These are phyloP conservation scores for Ephydatia muelleri DNA, from an alignment of 37 sponge, comb jelly and placozoan species.

Conservation along the genomic window DNA sequence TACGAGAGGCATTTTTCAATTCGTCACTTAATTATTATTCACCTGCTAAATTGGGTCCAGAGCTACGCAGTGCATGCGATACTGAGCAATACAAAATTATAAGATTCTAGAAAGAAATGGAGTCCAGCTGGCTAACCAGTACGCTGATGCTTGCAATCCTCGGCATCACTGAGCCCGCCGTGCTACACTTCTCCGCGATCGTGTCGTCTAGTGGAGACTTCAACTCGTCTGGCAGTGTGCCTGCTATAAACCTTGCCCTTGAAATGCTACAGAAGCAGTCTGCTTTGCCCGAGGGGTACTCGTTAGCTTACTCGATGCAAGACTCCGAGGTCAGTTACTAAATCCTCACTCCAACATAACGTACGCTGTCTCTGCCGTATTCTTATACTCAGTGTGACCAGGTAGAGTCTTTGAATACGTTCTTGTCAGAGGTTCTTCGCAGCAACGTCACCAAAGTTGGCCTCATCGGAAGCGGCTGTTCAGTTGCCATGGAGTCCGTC, in stretches of 20 bases:
- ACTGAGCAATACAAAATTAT: too few relatives aligned
- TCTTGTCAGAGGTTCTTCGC: background rate
- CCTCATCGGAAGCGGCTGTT: background rate
- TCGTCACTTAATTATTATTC: too few relatives aligned
- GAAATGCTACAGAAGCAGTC: background rate
- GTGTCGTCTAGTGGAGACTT: slow-evolving; percentile 9
- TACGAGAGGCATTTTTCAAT: too few relatives aligned
- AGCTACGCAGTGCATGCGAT: too few relatives aligned
- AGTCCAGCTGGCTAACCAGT: background rate
- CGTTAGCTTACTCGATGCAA: background rate
- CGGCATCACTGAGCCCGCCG: background rate
- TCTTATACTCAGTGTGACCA: background rate
- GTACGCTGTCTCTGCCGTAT: too few relatives aligned
- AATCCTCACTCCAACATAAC: too few relatives aligned
- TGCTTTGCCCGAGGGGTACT: background rate
- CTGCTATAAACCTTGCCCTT: slow-evolving; percentile 2
- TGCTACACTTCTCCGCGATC: slow-evolving; percentile 1
- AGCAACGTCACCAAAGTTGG: background rate
- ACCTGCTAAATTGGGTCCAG: too few relatives aligned
- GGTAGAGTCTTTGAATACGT: background rate
- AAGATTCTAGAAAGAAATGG: too few relatives aligned
- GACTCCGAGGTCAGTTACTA: background rate
- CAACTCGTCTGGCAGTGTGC: slow-evolving; percentile 10
- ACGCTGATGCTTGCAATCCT: background rate
- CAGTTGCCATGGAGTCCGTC: background rate